Percentiles rank a stretch among this genome's conserved stretches.
These are phyloP conservation scores for Sciurus niger DNA, from an alignment of 2,113 vertebrate species.

Conservation along the genomic window DNA sequence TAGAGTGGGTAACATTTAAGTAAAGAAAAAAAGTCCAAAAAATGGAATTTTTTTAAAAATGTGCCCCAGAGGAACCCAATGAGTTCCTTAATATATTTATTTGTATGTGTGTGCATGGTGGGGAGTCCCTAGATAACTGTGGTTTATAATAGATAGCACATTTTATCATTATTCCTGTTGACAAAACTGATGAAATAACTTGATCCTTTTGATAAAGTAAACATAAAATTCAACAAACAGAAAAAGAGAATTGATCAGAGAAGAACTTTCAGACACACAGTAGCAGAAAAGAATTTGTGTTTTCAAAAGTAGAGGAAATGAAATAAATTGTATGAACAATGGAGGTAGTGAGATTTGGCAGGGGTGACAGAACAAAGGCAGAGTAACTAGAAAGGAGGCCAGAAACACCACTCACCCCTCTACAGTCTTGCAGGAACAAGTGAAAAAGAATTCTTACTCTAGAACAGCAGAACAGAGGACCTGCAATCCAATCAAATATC, in stretches of 20 bases:
- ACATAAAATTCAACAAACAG: neutral
- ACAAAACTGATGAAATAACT: constrained; percentile 41
- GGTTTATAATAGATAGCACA: neutral
- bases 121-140: neutral
- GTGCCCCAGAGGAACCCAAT: neutral
- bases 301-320: constrained; percentile 52
- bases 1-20: neutral
- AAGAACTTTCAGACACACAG: constrained; percentile 4
- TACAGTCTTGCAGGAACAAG: neutral
- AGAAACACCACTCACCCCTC: neutral
- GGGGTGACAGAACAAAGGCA: neutral
- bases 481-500: neutral
- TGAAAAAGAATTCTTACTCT: neutral
- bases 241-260: neutral
- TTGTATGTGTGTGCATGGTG: neutral
- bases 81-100: neutral
- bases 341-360: neutral
- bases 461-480: neutral
- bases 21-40: constrained; percentile 6
- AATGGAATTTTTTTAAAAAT: neutral
- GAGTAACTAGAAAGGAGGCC: neutral
- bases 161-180: constrained; percentile 26
- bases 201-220: constrained; percentile 42
- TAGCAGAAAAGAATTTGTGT: neutral
- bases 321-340: neutral